Base-by-base conservation (phyloP, 2,888 invertebrate genomes). In the Scrobipalpa atriplicella region DNA sequence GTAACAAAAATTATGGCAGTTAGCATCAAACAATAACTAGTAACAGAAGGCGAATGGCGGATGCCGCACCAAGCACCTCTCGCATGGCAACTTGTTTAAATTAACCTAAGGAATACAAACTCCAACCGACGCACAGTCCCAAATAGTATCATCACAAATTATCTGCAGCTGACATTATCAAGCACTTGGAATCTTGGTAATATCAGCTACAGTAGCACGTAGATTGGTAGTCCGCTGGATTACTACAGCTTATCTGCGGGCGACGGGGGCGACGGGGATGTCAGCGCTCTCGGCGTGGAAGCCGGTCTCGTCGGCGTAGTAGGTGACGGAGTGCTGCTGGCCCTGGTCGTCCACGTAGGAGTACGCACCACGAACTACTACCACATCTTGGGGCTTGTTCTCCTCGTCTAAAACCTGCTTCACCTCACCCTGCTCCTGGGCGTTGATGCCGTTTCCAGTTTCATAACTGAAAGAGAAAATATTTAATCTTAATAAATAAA, bases 231-330 rank as follows among this genome's bases (percentile, higher is more conserved):
- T 65, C 72, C 60, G 61, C 62, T 66, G 29, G 5, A 29, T 2
- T 61, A 67, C 41, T 3, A 13, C 65, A n/a, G 69, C 67, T 79
- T 80, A 83, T 77, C 73, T 77, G 66, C 78, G 47, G n/a, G 72
- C 52, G 70, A 72, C 66, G 87, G 64, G 91, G 58, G 89, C 82
- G 60, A 94, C 93, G 64, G 95, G 95, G 76, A 95, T 81, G 81
- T 95, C 94, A 0, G 90, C 89, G 60, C 95, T 95, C 62, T 93
- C 92, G 1, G 95, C 93, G 71, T 93, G 94, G 93, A 87, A 95
- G 69, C 95, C 95, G 71, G 83, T 93, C 82, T 95, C 95, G 72
- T 95, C 95, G 62, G 95, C 95, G 68, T 78, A 80, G 86, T 94
- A 95, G 63, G 78, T 90, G 72, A 95, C 71, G 38, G 81, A 78